Conservation (phyloP, 2,888 invertebrate species). For the Archips crataeganus region DNA sequence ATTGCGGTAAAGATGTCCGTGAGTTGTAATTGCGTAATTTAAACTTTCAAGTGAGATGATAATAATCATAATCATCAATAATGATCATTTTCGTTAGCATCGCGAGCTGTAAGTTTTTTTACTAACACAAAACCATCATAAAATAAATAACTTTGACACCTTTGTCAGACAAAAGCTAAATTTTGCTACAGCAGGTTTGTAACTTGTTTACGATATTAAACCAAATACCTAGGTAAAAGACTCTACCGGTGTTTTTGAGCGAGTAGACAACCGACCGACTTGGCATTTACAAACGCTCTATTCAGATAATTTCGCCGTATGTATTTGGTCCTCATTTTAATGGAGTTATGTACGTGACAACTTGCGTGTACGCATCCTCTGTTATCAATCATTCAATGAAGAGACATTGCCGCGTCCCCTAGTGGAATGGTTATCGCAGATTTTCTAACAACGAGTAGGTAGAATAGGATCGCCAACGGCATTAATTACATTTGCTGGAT, state of each 20-base stretch:
- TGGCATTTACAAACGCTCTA: neutral
- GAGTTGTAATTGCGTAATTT: neutral
- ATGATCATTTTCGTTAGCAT: neutral
- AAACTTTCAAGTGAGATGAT: neutral
- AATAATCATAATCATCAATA: neutral
- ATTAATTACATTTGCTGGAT: no score
- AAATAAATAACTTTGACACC: no score
- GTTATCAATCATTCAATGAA: conserved; percentile 43
- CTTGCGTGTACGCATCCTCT: conserved; percentile 24
- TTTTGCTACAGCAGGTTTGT: no score
- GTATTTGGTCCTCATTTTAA: conserved; percentile 2
- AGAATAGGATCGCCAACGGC: no score
- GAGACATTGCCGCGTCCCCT: conserved; percentile 36
- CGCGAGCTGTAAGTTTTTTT: neutral
- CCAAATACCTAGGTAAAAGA: no score
- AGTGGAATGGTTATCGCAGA: conserved; percentile 33
- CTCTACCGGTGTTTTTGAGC: no score
- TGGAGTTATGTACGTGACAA: conserved; percentile 31
- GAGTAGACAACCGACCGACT: neutral
- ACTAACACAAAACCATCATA: no score
- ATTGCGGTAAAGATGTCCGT: neutral
- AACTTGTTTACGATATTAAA: no score
- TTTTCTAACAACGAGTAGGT: neutral
- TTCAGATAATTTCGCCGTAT: neutral
- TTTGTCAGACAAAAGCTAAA: no score